Evolutionary conservation across 1,140 invertebrate genomes (phyloP).

Genomic region (Hestina assimilis): DNA sequence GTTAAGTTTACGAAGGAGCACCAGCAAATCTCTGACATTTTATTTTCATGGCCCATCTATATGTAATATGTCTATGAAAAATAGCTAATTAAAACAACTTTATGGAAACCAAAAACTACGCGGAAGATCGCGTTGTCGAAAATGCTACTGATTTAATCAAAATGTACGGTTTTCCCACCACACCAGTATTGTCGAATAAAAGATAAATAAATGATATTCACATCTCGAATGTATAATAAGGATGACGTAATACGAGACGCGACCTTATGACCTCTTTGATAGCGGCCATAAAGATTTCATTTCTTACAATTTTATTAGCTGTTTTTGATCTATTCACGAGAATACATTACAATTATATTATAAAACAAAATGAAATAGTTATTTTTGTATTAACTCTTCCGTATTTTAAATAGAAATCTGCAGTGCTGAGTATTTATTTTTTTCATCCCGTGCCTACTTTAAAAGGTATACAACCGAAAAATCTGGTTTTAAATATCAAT

Average conservation of each 20-base stretch:
- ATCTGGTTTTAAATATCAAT: background rate
- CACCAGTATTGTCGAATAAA: conserved; percentile 28
- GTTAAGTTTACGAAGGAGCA: too few species aligned
- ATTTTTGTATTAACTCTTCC: too few species aligned
- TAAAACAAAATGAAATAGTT: conserved; percentile 13
- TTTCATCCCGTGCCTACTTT: too few species aligned
- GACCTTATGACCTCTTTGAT: conserved; percentile 51
- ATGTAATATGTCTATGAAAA: too few species aligned
- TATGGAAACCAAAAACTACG: too few species aligned
- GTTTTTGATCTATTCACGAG: conserved; percentile 15
- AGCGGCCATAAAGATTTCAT: conserved; percentile 35
- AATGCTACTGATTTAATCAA: conserved; percentile 14
- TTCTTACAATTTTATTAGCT: conserved; percentile 27
- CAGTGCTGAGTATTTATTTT: too few species aligned
- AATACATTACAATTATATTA: conserved; percentile 24
- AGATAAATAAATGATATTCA: conserved; percentile 34
- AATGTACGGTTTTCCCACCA: conserved; percentile 24
- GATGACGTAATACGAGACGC: conserved; percentile 43
- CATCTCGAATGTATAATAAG: conserved; percentile 42
- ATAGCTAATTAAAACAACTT: too few species aligned
- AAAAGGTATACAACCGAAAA: background rate
- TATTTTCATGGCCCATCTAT: too few species aligned
- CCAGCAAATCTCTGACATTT: too few species aligned
- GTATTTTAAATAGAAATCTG: too few species aligned
- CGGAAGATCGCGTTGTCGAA: background rate